These are phyloP conservation scores for Vanacampus margaritifer DNA, from an alignment of 2,113 vertebrate species.

Conservation along the genomic window DNA sequence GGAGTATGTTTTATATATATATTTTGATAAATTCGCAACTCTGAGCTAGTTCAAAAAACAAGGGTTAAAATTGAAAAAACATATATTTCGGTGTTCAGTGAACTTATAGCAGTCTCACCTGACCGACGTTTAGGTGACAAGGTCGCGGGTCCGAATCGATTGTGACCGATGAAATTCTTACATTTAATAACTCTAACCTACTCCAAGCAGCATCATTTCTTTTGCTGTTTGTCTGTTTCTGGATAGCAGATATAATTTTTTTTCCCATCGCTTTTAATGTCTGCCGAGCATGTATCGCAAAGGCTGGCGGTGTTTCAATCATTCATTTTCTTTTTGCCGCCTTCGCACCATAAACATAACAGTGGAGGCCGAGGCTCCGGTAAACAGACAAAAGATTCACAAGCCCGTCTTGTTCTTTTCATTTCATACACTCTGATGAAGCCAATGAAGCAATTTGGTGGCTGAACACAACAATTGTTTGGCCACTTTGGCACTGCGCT, in stretches of 20 bases:
- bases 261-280: conserved; percentile 20
- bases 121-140: no score
- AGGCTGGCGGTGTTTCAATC: conserved; percentile 36
- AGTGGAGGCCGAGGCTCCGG: conserved; percentile 29
- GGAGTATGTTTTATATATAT: no score
- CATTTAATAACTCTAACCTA: no score
- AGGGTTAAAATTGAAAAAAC: no score
- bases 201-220: no score
- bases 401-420: conserved; percentile 14
- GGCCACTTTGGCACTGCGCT: neutral
- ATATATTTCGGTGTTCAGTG: no score
- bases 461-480: neutral
- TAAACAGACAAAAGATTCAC: neutral
- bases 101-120: no score
- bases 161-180: no score
- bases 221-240: conserved; percentile 8
- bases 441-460: conserved; percentile 16
- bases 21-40: no score
- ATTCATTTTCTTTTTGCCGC: conserved; percentile 51
- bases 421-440: conserved; percentile 9
- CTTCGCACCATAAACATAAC: conserved; percentile 37
- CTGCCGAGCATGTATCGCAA: conserved; percentile 13
- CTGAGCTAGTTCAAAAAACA: no score
- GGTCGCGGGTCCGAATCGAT: neutral
- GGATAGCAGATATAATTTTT: conserved; percentile 12